A percentile compares a stretch with the other conserved stretches of the same genome.
These are phyloP conservation scores for Leontopithecus rosalia DNA, from an alignment of 2,797 vertebrate species.

Conservation along the genomic window DNA sequence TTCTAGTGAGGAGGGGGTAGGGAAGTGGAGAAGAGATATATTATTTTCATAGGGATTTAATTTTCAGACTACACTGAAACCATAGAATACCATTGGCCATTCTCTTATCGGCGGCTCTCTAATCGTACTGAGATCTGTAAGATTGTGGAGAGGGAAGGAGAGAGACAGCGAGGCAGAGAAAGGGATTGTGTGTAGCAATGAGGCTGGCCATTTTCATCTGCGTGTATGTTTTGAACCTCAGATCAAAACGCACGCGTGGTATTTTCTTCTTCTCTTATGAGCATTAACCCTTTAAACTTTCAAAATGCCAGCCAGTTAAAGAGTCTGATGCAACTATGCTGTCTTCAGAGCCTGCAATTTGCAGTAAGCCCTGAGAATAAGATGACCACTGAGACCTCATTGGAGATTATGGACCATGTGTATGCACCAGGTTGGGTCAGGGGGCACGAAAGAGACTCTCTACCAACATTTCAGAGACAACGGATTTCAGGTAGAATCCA, in stretches of 20 bases:
- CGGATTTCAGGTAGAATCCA: background rate
- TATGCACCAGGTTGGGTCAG: too few relatives aligned
- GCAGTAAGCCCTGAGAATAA: background rate
- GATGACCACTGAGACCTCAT: background rate
- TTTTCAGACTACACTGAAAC: constrained; percentile 78
- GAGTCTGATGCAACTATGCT: background rate
- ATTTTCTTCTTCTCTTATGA: constrained; percentile 54
- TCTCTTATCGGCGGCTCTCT: constrained; percentile 77
- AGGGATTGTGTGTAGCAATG: background rate
- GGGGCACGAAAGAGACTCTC: background rate
- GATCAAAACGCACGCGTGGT: constrained; percentile 44
- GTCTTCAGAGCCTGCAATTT: background rate
- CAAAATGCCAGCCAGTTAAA: constrained; percentile 33
- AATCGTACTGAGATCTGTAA: constrained; percentile 70
- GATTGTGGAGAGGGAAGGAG: constrained; percentile 50
- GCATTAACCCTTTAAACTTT: constrained; percentile 61
- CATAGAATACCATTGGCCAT: constrained; percentile 73
- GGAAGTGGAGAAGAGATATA: constrained; percentile 58
- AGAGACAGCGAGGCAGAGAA: constrained; percentile 37
- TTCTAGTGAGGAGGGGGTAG: constrained; percentile 67
- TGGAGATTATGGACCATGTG: background rate
- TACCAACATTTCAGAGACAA: background rate
- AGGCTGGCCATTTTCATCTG: constrained; percentile 70
- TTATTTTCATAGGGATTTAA: constrained; percentile 80
- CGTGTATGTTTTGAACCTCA: constrained; percentile 71